Evolutionary conservation across 2,888 invertebrate species (phyloP), one percentile per base, ranked within the genome.

Genomic region (Pyrocoelia pectoralis): DNA sequence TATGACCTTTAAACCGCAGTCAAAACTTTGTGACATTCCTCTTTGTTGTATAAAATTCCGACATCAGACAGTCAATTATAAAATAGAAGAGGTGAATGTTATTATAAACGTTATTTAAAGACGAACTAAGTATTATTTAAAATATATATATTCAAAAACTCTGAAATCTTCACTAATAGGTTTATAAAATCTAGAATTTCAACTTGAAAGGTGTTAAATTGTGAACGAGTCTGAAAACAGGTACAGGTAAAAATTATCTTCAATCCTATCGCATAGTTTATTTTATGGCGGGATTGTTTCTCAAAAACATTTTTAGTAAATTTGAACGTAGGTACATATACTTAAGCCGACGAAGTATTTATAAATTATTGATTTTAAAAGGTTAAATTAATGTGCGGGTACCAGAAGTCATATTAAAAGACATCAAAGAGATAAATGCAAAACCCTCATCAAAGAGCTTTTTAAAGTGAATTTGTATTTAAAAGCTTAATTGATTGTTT

Each of bases 211-310:
- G 63, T 66, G 58, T 66, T 63, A 62, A 55, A 58, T 49, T 48
- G 50, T 40, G 33, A 57, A 57, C 52, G 54, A 41, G 29, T 17
- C 51, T 18, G 17, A 19, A 56, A 56, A 56, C 57, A 62, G 57
- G 58, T 46, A 51, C 62, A 58, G 65, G 58, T 64, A 64, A 54
- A 60, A 56, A 63, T 70, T 68, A 67, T 70, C 68, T 63, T 61
- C 51, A 66, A 57, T 63, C 65, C 68, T 70, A 68, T 70, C 65
- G 59, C 65, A 65, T 60, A 63, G 58, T 61, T 70, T 67, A 65
- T 70, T 70, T 70, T 70, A 68, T 61, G 65, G 66, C 66, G 17
- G 50, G 48, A 24, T 46, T 40, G 55, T 56, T 46, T 60, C 51
- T 63, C 52, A 63, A 57, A 61, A 51, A 58, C 48, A 53, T 61